Base-by-base conservation (phyloP, 2,797 vertebrate genomes). In the Allobates femoralis region DNA sequence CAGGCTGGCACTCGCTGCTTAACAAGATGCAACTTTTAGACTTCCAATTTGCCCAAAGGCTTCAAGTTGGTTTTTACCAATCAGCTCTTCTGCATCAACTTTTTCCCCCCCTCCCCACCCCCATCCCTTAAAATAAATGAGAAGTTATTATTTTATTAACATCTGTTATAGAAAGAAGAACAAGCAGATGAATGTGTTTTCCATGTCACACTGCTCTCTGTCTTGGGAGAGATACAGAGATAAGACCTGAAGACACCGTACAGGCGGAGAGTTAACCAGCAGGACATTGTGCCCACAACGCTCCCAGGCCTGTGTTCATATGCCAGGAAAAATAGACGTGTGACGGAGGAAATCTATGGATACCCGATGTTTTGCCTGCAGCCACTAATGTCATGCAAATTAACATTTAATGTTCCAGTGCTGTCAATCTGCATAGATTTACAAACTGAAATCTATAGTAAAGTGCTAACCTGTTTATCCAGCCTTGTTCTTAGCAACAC, bases 21-120 rank as follows among this genome's bases (percentile, higher is more conserved):
- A 94, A 95, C 93, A 94, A 94, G 93, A 93, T 93, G 91, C 93
- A 95, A 95, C 92, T 94, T 94, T 93, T 92, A 92, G 91, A 91
- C 89, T 93, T 90, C 87, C 91, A 88, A 90, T 92, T 91, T 91
- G 90, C 92, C 93, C 91, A 93, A 90, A 91, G 92, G 93, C 91
- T 93, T 90, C 91, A 88, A 91, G 93, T 93, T 93, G 90, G 91
- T 93, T 94, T 92, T 91, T 90, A 90, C 91, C 92, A 92, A 92
- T 88, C 91, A 91, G 90, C 84, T 51, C 56, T 69, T 51, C 76
- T 62, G 46, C 73, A 69, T 66, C 28, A 77, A 77, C 37, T 82
- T 82, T 82, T 77, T 19, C 11, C 28, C 46, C 4, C 79, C 46
- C 53, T 28, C 12, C 46, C 62, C 58, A 32, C 28, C 58, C 75